Percentiles rank a stretch among this genome's conserved stretches.
Evolutionary conservation across 2,888 invertebrate species (phyloP).

Genomic region (Dynastes tityus): DNA sequence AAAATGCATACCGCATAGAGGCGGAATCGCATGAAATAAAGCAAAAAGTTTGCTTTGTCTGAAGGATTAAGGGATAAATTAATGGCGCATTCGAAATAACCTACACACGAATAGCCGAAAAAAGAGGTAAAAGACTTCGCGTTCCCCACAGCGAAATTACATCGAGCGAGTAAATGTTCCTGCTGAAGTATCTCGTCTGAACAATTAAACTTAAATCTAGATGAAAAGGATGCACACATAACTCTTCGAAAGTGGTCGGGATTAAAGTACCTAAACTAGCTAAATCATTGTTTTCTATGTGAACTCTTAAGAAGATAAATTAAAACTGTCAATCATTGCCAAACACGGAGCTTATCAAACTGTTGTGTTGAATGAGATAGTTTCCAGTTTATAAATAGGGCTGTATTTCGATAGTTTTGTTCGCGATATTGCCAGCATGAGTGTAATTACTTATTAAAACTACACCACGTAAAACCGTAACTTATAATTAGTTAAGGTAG

Average conservation of each 20-base stretch:
- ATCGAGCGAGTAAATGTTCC: constrained; percentile 9
- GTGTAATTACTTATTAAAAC: no score
- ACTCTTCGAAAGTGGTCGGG: background rate
- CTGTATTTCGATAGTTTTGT: no score
- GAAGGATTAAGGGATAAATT: constrained; percentile 43
- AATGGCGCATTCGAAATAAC: constrained; percentile 43
- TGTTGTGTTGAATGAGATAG: background rate
- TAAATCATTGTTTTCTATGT: constrained; percentile 11
- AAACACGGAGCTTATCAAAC: background rate
- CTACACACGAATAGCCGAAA: constrained; percentile 35
- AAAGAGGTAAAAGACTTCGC: constrained; percentile 10
- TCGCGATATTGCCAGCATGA: no score
- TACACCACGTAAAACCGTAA: no score
- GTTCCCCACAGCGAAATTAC: constrained; percentile 40
- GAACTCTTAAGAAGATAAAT: constrained; percentile 2
- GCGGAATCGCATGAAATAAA: constrained; percentile 32
- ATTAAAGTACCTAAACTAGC: constrained; percentile 1
- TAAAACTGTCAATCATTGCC: constrained; percentile 12
- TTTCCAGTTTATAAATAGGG: background rate
- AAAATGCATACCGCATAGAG: constrained; percentile 34
- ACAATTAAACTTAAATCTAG: constrained; percentile 23
- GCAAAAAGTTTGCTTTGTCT: constrained; percentile 38
- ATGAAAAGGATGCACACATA: constrained; percentile 22
- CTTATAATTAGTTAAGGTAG: no score
- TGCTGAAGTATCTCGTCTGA: constrained; percentile 7